Evolutionary conservation across 1,140 invertebrate species (phyloP).

Genomic region (Phymastichus coffea): DNA sequence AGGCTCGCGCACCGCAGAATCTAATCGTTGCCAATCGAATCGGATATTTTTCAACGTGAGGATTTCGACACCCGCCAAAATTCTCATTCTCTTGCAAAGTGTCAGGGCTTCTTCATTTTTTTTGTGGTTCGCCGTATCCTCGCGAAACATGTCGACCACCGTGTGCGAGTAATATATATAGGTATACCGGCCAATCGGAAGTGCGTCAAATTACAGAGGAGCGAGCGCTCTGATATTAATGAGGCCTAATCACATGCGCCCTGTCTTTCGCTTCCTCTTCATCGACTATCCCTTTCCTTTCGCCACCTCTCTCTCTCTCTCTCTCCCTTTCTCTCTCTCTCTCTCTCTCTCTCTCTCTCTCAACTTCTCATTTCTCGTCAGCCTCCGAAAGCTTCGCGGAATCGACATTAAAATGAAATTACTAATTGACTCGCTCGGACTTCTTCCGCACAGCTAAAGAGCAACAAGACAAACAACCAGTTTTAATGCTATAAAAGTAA

Average conservation of each 20-base stretch:
- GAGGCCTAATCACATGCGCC: constrained; percentile 53
- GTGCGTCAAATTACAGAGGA: constrained; percentile 57
- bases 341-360: not conserved
- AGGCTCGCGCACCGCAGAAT: not conserved
- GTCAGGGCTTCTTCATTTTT: no score
- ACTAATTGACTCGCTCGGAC: constrained; percentile 57
- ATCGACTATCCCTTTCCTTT: not conserved
- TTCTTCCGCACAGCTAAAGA: no score
- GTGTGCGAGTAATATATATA: no score
- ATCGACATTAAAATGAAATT: constrained; percentile 57
- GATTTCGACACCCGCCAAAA: no score
- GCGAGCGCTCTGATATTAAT: constrained; percentile 44
- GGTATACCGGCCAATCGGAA: constrained; percentile 52
- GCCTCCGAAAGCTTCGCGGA: constrained; percentile 45
- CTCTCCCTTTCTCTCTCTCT: constrained; percentile 21
- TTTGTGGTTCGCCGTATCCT: no score
- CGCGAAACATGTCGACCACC: no score
- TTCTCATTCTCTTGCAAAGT: no score
- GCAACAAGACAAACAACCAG: constrained; percentile 56
- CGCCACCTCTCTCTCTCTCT: constrained; percentile 8
- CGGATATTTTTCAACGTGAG: no score
- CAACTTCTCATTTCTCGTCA: not conserved
- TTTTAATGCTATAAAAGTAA: constrained; percentile 56
- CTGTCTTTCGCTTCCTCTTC: constrained; percentile 24
- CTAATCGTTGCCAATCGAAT: not conserved